phyloP scores from a whole-genome alignment of 2,113 vertebrate species.

The Sander lucioperca region DNA sequence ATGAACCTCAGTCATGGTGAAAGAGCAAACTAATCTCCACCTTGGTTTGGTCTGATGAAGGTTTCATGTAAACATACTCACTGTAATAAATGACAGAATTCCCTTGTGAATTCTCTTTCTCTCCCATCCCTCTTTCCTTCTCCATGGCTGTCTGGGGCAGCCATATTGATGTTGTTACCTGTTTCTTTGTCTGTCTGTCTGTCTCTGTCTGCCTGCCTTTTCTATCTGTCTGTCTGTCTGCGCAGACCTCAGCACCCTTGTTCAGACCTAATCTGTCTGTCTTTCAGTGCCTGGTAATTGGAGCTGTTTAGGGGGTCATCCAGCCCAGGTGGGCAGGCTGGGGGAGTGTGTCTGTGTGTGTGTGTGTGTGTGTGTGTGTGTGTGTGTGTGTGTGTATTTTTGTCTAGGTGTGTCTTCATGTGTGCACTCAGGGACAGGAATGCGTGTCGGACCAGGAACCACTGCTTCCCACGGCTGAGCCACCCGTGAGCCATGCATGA shows the following conservation, averaged over 20 bases:
- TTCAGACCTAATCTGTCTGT: conserved; percentile 82
- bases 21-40: conserved; percentile 61
- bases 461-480: conserved; percentile 81
- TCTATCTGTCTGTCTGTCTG: conserved; percentile 64
- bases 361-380: conserved; percentile 52
- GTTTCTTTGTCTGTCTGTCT: conserved; percentile 17
- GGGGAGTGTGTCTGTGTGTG: conserved; percentile 64
- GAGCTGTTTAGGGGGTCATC: conserved; percentile 82
- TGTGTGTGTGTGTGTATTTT: conserved; percentile 41
- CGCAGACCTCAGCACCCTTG: conserved; percentile 73
- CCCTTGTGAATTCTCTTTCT: conserved; percentile 37
- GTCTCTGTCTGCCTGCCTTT: neutral
- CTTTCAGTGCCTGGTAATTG: conserved; percentile 84
- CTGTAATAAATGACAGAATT: conserved; percentile 62
- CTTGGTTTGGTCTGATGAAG: conserved; percentile 54
- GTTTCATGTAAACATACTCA: conserved; percentile 51
- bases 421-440: conserved; percentile 74
- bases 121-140: conserved; percentile 9
- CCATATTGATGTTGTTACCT: conserved; percentile 35
- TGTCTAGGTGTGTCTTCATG: conserved; percentile 66
- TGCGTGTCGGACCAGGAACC: conserved; percentile 78
- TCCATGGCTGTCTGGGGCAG: neutral
- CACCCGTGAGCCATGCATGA: conserved; percentile 72
- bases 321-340: conserved; percentile 79
- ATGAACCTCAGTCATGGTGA: conserved; percentile 53